Evolutionary conservation across 92 coral and sea anemone genomes (phyloP), one percentile per base, ranked within the genome.

Genomic region (Meandrina meandrites): DNA sequence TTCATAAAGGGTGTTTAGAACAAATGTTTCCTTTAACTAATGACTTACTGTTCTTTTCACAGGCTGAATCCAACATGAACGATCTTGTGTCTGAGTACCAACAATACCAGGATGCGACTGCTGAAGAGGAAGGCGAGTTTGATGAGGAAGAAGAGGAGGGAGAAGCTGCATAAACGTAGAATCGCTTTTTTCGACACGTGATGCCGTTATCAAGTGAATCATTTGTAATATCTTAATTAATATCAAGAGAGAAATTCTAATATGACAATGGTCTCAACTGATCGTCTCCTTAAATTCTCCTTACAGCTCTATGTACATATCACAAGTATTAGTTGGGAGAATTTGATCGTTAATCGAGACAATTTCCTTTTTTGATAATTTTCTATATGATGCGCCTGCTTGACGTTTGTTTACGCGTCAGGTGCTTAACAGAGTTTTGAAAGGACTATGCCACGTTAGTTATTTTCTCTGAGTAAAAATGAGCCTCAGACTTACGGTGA

Each of bases 1-100:
- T 6, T 2, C 6, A 6, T 28, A 4, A 74, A 37, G 14, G 42
- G 27, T 4, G n/a, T 5, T 66, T 66, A 30, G 4, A 73, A 73
- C 8, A 34, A 37, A 40, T 37, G 48, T 34, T 34, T 27, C 7
- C 57, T n/a, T 42, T 2, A 24, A 45, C 37, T 48, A 42, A 48
- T 45, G 10, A 13, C 27, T 32, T 71, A 71, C 21, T 5, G 70
- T 72, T 70, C 72, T 76, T 80, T 69, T 74, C 21, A 28, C 79
- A 96, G 98, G 98, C 98, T 62, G 98, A 96, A 84, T 96, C 98
- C 88, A 96, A 96, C 98, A 96, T 96, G 98, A 96, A 96, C 31
- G 98, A 96, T 84, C 92, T 96, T 95, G 98, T 96, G 88, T 96
- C 98, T 68, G 98, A 96, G 84, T 96, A 96, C 91, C 98, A 96